Evolutionary conservation across 2,113 vertebrate genomes (phyloP).

Genomic region (Hyaena hyaena): DNA sequence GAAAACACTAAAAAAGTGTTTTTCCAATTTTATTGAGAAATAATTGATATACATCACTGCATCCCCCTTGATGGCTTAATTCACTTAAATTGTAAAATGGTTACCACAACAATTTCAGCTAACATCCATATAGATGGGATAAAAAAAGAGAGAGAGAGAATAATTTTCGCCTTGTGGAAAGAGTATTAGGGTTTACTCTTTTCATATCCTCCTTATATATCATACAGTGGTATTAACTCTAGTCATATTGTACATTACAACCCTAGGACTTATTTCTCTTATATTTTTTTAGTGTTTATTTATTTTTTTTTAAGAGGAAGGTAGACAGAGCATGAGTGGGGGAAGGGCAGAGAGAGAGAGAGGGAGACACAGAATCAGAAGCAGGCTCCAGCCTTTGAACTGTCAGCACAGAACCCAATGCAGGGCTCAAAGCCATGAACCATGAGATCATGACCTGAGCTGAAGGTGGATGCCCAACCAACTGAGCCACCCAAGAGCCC

Average conservation of each 20-base stretch:
- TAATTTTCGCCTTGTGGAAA: background rate
- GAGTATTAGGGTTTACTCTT: background rate
- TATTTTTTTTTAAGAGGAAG: no score
- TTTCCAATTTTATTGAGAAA: background rate
- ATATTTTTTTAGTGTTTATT: background rate
- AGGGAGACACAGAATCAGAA: no score
- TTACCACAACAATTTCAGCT: background rate
- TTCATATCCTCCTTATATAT: background rate
- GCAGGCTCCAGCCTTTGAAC: no score
- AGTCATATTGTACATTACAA: background rate
- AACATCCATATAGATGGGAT: background rate
- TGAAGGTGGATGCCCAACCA: no score
- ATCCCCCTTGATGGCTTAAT: no score
- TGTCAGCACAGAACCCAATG: no score
- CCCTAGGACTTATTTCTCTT: background rate
- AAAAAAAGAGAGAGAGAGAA: background rate
- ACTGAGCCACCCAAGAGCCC: no score
- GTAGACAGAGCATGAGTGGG: no score
- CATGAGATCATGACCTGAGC: no score
- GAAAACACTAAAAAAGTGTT: background rate
- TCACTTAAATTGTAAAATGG: background rate
- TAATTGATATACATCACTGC: background rate
- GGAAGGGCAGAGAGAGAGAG: no score
- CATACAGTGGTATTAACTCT: background rate
- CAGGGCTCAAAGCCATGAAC: rapidly evolving